phyloP scores from a whole-genome alignment of 2,888 invertebrate species.

The Thymelicus lineola region DNA sequence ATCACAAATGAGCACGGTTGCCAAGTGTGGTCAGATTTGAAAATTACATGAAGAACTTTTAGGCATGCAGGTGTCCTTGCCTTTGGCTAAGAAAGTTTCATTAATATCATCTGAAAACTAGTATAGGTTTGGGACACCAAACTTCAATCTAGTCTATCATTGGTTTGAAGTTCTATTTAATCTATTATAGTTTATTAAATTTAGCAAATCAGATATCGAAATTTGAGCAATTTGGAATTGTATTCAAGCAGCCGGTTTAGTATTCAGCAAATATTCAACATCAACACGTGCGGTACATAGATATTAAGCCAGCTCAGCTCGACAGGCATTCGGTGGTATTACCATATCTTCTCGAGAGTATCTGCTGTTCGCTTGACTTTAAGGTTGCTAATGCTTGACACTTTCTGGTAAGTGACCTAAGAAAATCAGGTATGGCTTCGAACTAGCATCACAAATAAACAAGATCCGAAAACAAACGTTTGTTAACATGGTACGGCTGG shows the following conservation, averaged over 20 bases:
- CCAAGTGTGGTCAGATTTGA: too few relatives aligned
- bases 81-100: too few relatives aligned
- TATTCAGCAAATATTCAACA: slow-evolving; percentile 29
- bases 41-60: too few relatives aligned
- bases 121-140: too few relatives aligned
- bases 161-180: background rate
- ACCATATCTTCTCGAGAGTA: slow-evolving; percentile 1
- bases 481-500: too few relatives aligned
- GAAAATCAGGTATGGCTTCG: too few relatives aligned
- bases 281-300: slow-evolving; percentile 18
- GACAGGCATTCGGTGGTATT: slow-evolving; percentile 7
- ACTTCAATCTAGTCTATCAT: too few relatives aligned
- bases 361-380: background rate
- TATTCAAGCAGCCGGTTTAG: background rate
- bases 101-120: too few relatives aligned
- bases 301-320: slow-evolving; percentile 18
- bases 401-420: background rate
- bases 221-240: background rate
- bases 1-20: too few relatives aligned
- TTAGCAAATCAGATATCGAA: background rate
- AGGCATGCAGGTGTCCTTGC: too few relatives aligned
- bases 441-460: too few relatives aligned
- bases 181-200: background rate
- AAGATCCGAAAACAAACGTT: too few relatives aligned
- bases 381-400: background rate